Percentiles rank a stretch among this genome's conserved stretches.
Evolutionary conservation across 2,113 vertebrate species (phyloP).

Genomic region (Esox niger): DNA sequence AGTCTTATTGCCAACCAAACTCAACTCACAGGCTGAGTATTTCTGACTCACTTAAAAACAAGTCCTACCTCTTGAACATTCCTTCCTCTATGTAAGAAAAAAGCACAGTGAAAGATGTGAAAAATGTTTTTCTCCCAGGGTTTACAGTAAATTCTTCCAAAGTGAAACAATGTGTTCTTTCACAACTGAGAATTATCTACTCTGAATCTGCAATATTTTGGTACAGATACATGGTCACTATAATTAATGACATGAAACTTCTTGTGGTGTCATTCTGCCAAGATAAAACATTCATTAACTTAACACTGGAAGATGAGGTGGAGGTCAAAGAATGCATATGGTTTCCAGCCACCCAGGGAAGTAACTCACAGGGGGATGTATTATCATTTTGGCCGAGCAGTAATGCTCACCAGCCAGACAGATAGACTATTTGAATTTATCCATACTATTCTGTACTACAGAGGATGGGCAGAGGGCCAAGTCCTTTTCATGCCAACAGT

Average conservation of each 20-base stretch:
- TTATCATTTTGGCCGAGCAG: conserved; percentile 13
- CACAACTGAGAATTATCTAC: conserved; percentile 9
- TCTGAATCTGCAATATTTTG: too few relatives aligned
- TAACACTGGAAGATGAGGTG: not conserved
- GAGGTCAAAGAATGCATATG: not conserved
- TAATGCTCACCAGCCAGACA: conserved; percentile 9
- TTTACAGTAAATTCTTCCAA: not conserved
- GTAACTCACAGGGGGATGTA: not conserved
- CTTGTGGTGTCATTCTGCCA: not conserved
- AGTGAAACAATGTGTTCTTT: conserved; percentile 3
- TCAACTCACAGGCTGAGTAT: conserved; percentile 38
- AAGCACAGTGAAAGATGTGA: not conserved
- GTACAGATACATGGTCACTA: not conserved
- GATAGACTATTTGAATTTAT: not conserved
- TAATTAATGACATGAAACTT: not conserved
- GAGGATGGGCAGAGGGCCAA: too few relatives aligned
- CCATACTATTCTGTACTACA: too few relatives aligned
- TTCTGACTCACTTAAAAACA: not conserved
- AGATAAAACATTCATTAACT: not conserved
- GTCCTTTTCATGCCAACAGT: too few relatives aligned
- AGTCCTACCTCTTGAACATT: conserved; percentile 14
- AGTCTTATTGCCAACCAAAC: conserved; percentile 22
- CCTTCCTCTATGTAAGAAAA: not conserved
- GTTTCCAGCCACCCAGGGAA: conserved; percentile 3
- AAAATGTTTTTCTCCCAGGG: not conserved